These are phyloP conservation scores for Conger conger DNA, from an alignment of 2,113 vertebrate species.

Conservation along the genomic window DNA sequence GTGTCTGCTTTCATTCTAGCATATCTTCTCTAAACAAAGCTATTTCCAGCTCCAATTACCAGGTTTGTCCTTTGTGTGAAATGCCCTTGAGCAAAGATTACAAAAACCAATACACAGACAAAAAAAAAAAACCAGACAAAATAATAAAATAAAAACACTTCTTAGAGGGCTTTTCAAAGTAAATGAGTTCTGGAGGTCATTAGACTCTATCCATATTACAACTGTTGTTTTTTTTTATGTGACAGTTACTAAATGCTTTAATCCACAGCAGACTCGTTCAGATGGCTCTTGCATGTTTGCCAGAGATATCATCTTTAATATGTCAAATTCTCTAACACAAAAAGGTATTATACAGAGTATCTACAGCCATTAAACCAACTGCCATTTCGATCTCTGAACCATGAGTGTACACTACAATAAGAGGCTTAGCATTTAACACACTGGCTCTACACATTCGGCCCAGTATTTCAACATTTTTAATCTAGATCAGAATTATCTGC, in stretches of 20 bases:
- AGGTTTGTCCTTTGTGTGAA: not conserved
- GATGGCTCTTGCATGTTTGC: not conserved
- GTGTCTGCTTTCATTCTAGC: not conserved
- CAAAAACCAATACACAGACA: not conserved
- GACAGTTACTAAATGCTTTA: not conserved
- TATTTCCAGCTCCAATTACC: not conserved
- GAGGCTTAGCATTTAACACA: not conserved
- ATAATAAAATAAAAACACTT: not conserved
- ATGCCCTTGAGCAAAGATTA: not conserved
- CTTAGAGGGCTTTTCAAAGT: slow-evolving; percentile 6
- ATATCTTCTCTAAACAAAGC: slow-evolving; percentile 8
- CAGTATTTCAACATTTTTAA: no score
- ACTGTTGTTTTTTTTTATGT: not conserved
- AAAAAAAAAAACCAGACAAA: not conserved
- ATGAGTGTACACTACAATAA: not conserved
- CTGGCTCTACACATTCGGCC: not conserved
- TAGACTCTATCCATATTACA: not conserved
- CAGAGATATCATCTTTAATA: not conserved
- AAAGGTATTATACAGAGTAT: slow-evolving; percentile 4
- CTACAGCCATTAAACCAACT: slow-evolving; percentile 6
- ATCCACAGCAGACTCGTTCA: not conserved
- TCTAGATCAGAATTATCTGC: no score
- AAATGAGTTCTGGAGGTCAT: slow-evolving; percentile 10
- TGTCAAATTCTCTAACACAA: not conserved
- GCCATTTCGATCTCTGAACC: slow-evolving; percentile 4